Conservation (phyloP, 2,797 vertebrate genomes). For the Cossypha polioptera region DNA sequence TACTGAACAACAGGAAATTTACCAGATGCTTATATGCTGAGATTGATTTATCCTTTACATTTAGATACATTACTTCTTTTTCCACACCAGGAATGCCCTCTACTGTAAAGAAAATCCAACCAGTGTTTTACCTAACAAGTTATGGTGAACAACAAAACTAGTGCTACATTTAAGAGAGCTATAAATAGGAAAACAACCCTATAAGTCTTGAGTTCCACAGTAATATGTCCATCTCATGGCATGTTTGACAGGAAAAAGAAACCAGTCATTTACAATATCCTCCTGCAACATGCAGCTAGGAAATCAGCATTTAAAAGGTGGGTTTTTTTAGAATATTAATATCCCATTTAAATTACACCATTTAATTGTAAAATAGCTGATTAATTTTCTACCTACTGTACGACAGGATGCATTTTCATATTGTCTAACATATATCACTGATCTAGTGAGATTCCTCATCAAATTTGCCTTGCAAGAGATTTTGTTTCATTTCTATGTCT, state of each 20-base stretch:
- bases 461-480: constrained; percentile 1
- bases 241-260: background rate
- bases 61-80: background rate
- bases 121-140: background rate
- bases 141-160: background rate
- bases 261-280: background rate
- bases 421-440: background rate
- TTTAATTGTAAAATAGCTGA: background rate
- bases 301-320: background rate
- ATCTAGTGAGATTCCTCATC: background rate
- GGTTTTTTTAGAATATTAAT: background rate
- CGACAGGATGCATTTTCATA: background rate
- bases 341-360: background rate
- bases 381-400: background rate
- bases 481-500: constrained; percentile 15
- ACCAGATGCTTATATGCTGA: background rate
- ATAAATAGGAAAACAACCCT: background rate
- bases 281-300: background rate
- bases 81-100: background rate
- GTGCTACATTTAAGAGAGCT: background rate
- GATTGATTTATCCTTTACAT: background rate
- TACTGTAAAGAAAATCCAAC: background rate
- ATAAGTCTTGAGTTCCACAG: background rate
- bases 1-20: background rate
- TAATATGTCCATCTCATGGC: background rate